Evolutionary conservation across 2,797 vertebrate genomes (phyloP).

Genomic region (Tenualosa thibaudeaui): DNA sequence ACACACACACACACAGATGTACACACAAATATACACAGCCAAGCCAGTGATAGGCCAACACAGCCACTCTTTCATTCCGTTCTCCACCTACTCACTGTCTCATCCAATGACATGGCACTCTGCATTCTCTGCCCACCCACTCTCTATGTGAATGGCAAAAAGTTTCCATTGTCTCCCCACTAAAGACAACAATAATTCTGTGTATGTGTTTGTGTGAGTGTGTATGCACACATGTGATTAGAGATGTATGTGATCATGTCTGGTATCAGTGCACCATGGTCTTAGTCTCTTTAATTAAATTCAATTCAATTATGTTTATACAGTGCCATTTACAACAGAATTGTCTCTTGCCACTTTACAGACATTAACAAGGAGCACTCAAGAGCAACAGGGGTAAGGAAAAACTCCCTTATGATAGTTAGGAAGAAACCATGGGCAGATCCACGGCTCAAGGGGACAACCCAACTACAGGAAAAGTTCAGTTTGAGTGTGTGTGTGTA

Average conservation of each 20-base stretch:
- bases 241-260: background rate
- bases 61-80: constrained; percentile 54
- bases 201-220: background rate
- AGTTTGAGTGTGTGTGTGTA: background rate
- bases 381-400: too few relatives aligned
- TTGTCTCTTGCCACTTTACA: too few relatives aligned
- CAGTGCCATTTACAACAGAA: too few relatives aligned
- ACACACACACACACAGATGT: constrained; percentile 31
- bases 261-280: background rate
- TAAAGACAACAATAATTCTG: constrained; percentile 11
- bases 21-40: background rate
- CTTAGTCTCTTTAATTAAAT: background rate
- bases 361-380: too few relatives aligned
- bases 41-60: constrained; percentile 55
- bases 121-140: constrained; percentile 50
- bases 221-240: background rate
- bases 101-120: constrained; percentile 49
- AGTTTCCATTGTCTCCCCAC: constrained; percentile 43
- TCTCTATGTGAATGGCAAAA: constrained; percentile 29
- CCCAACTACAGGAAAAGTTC: too few relatives aligned
- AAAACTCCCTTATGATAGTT: too few relatives aligned
- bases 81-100: constrained; percentile 48
- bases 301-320: too few relatives aligned
- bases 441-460: too few relatives aligned
- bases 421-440: too few relatives aligned